Conservation (phyloP, 2,797 vertebrate genomes). For the Micrastur ruficollis region DNA sequence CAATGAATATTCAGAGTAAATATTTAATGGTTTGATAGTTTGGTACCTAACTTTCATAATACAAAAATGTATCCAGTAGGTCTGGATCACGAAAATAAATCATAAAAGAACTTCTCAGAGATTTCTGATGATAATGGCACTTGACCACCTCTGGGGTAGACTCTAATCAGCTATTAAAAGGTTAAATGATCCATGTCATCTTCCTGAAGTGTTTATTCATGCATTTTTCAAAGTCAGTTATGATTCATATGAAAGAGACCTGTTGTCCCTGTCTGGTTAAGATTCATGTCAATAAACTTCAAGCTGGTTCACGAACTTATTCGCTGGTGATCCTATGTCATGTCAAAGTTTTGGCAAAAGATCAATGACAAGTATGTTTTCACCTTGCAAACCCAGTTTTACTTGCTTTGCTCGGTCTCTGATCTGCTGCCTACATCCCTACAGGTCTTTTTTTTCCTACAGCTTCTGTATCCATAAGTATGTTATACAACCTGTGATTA, state of each 20-base stretch:
- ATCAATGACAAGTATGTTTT: slow-evolving; percentile 31
- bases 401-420: not conserved
- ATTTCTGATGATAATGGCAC: not conserved
- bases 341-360: slow-evolving; percentile 18
- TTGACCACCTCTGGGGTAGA: not conserved
- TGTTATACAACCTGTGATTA: not conserved
- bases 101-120: not conserved
- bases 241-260: not conserved
- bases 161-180: not conserved
- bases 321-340: not conserved
- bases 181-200: not conserved
- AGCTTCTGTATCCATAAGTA: not conserved
- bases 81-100: not conserved
- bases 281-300: slow-evolving; percentile 40
- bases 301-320: slow-evolving; percentile 7
- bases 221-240: slow-evolving; percentile 33
- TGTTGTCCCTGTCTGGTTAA: slow-evolving; percentile 12
- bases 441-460: not conserved
- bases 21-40: slow-evolving; percentile 14
- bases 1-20: slow-evolving; percentile 17
- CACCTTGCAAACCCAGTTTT: slow-evolving; percentile 4
- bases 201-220: not conserved
- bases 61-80: not conserved
- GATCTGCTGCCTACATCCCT: not conserved
- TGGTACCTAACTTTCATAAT: not conserved